phyloP scores from a whole-genome alignment of 2,113 vertebrate species.

The Chionodraco myersi region DNA sequence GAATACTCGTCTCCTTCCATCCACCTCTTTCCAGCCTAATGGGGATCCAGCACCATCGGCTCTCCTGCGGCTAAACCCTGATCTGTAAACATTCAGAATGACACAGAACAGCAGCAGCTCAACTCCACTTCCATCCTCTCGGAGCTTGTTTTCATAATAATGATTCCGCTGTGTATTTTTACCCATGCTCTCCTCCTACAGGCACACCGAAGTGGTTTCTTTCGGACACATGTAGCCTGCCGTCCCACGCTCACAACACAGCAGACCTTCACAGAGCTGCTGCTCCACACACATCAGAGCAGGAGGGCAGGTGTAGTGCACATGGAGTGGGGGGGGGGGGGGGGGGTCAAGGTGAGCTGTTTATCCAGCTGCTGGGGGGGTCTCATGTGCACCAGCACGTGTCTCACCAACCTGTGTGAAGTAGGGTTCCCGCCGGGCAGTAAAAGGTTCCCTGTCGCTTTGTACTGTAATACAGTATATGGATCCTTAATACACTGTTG shows the following conservation, averaged over 20 bases:
- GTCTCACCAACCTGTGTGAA: not conserved
- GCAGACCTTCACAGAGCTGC: slow-evolving; percentile 7
- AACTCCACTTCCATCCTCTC: not conserved
- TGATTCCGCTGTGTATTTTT: slow-evolving; percentile 9
- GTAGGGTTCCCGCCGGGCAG: not conserved
- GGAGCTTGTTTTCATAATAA: slow-evolving; percentile 12
- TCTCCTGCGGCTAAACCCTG: not conserved
- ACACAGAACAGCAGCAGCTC: not conserved
- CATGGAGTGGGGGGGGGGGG: slow-evolving; percentile 19
- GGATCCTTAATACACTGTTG: too few species aligned
- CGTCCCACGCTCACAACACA: not conserved
- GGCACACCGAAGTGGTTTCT: slow-evolving; percentile 11
- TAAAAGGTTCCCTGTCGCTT: not conserved
- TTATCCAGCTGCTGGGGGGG: not conserved
- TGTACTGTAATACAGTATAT: too few species aligned
- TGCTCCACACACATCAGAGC: not conserved
- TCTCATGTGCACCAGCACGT: slow-evolving; percentile 44
- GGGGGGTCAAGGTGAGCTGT: slow-evolving; percentile 8
- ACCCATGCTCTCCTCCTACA: slow-evolving; percentile 2
- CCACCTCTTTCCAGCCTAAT: not conserved
- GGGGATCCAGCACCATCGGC: not conserved
- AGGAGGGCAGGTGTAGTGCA: slow-evolving; percentile 50
- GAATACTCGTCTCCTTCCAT: not conserved
- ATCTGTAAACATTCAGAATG: not conserved
- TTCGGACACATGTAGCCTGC: not conserved